Evolutionary conservation across 2,797 vertebrate species (phyloP).

Genomic region (Xyrichtys novacula): DNA sequence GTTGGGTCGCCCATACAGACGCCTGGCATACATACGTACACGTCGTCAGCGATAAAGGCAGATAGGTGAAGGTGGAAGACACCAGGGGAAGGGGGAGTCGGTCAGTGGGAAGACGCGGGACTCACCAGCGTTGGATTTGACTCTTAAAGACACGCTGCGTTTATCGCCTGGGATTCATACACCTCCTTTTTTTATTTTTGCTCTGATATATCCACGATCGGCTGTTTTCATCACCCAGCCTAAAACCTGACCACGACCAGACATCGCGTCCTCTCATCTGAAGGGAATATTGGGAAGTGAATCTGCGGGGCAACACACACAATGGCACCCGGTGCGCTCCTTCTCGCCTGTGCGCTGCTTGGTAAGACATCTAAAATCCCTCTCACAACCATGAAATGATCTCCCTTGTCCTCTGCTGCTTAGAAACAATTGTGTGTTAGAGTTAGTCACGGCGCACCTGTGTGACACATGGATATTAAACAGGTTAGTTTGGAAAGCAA

Average conservation of each 20-base stretch:
- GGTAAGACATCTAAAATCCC: conserved; percentile 77
- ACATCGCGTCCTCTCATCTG: conserved; percentile 32
- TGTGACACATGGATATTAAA: conserved; percentile 44
- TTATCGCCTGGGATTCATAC: conserved; percentile 12
- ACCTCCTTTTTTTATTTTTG: conserved; percentile 1
- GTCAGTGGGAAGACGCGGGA: conserved; percentile 42
- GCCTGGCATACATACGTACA: conserved; percentile 59
- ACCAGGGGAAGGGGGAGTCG: conserved; percentile 48
- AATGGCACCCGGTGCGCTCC: conserved; percentile 83
- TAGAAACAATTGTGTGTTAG: not conserved
- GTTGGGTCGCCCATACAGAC: conserved; percentile 77
- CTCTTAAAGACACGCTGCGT: conserved; percentile 32
- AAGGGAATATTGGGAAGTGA: conserved; percentile 61
- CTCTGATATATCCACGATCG: conserved; percentile 29
- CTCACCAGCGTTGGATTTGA: conserved; percentile 62
- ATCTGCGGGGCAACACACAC: conserved; percentile 62
- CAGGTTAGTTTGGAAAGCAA: conserved; percentile 27
- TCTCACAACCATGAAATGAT: conserved; percentile 1
- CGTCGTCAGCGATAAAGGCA: conserved; percentile 60
- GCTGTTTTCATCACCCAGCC: conserved; percentile 25
- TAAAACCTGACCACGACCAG: conserved; percentile 21
- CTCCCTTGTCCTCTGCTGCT: not conserved
- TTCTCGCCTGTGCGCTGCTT: conserved; percentile 76
- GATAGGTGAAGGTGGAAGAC: conserved; percentile 72
- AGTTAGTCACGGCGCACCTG: conserved; percentile 52